A percentile compares a stretch with the other conserved stretches of the same genome.
These are phyloP conservation scores for Echinometra lucunter DNA, from an alignment of 53 echinoderm and acorn worm species.

Conservation along the genomic window DNA sequence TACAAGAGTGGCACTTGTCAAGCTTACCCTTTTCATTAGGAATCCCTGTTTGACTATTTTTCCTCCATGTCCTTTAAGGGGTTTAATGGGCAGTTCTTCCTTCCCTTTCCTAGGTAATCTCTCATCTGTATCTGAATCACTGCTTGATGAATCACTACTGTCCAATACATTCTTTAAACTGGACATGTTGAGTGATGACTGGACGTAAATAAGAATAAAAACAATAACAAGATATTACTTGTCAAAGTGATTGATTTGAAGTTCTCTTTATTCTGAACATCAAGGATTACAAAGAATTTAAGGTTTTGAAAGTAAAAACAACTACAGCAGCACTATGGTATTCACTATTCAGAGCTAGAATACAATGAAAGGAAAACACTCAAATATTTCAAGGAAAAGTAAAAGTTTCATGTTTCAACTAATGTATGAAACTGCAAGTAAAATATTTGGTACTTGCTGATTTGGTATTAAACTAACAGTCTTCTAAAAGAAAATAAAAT, in stretches of 20 bases:
- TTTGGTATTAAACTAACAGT: not conserved
- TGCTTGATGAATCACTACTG: constrained; percentile 74
- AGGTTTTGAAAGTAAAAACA: no score
- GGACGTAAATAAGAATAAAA: not conserved
- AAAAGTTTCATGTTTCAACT: no score
- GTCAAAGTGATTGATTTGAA: not conserved
- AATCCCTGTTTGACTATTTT: constrained; percentile 95
- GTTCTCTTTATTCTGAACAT: no score
- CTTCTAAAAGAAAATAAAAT: not conserved
- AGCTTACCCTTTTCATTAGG: constrained; percentile 86
- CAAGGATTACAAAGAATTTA: no score
- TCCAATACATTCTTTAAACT: constrained; percentile 73
- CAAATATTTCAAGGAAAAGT: not conserved
- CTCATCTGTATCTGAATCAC: constrained; percentile 73
- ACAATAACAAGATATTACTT: not conserved
- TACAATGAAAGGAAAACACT: not conserved
- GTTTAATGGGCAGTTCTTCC: constrained; percentile 63
- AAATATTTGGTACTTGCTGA: not conserved
- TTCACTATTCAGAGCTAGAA: not conserved
- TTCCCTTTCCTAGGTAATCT: constrained; percentile 60
- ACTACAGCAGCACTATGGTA: not conserved
- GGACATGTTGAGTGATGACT: constrained; percentile 88
- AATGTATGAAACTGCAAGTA: not conserved
- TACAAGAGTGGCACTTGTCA: not conserved
- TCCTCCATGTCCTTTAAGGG: constrained; percentile 76